Percentiles rank a stretch among this genome's conserved stretches.
These are phyloP conservation scores for Amphiprion clarkii DNA, from an alignment of 2,797 vertebrate species.

Conservation along the genomic window DNA sequence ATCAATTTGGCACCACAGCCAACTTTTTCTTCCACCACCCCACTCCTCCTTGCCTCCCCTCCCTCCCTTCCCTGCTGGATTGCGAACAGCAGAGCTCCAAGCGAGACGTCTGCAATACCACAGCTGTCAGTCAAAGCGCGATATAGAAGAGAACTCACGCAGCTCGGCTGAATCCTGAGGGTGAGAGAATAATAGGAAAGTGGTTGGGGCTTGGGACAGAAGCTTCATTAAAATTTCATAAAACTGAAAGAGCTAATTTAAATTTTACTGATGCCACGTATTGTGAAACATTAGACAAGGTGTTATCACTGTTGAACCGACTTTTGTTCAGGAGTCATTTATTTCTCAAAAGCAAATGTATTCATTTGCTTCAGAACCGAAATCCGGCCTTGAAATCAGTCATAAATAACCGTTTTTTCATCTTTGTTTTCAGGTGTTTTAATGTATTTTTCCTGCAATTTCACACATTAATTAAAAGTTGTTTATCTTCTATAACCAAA, in stretches of 20 bases:
- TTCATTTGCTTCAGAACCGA: background rate
- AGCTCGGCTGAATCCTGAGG: conserved; percentile 42
- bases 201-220: conserved; percentile 17
- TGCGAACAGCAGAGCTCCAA: conserved; percentile 50
- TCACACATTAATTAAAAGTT: too few species aligned
- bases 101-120: conserved; percentile 68
- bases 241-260: conserved; percentile 31
- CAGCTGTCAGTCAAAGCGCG: conserved; percentile 74
- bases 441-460: too few species aligned
- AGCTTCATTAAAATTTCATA: conserved; percentile 45
- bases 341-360: conserved; percentile 15
- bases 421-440: too few species aligned
- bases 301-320: background rate
- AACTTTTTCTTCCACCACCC: conserved; percentile 27
- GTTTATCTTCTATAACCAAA: too few species aligned
- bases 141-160: conserved; percentile 41
- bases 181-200: conserved; percentile 26
- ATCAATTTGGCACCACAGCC: conserved; percentile 73
- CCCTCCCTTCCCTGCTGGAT: conserved; percentile 27
- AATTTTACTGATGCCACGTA: conserved; percentile 11
- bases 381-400: too few species aligned
- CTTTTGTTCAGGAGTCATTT: conserved; percentile 9
- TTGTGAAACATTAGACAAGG: conserved; percentile 32
- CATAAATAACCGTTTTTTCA: too few species aligned
- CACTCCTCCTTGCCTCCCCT: background rate